phyloP scores from a whole-genome alignment of 2,797 vertebrate genomes.

The Alcedo quadribrachys region DNA sequence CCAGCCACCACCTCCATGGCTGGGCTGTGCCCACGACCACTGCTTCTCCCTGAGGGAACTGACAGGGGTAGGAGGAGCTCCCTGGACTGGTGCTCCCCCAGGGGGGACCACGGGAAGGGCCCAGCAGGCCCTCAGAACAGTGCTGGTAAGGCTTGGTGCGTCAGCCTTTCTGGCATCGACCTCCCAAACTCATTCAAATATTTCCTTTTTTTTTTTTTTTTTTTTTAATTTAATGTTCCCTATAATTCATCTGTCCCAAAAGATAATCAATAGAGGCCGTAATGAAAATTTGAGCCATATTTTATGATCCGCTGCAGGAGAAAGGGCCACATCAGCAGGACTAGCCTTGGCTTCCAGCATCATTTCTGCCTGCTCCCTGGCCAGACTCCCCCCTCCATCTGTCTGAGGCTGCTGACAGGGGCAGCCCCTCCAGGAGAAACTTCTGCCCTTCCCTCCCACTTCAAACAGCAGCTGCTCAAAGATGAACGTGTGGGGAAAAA shows the following conservation, averaged over 20 bases:
- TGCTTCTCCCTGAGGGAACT: background rate
- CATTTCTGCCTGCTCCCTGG: conserved; percentile 47
- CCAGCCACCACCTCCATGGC: background rate
- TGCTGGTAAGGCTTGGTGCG: conserved; percentile 59
- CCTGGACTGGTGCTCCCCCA: background rate
- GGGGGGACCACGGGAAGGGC: background rate
- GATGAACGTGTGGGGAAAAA: background rate
- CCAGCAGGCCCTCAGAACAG: background rate
- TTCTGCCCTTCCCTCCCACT: background rate
- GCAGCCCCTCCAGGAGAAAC: background rate
- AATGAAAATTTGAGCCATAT: conserved; percentile 99
- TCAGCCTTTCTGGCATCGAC: conserved; percentile 90
- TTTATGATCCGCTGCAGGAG: conserved; percentile 92
- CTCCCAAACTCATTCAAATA: conserved; percentile 98
- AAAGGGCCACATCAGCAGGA: conserved; percentile 96
- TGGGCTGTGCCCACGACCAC: background rate
- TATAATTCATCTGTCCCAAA: conserved; percentile 99
- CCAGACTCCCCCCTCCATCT: background rate
- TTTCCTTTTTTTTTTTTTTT: conserved; percentile 85
- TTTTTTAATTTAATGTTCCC: conserved; percentile 98
- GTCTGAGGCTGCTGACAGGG: background rate
- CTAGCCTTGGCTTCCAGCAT: conserved; percentile 82
- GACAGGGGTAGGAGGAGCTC: background rate
- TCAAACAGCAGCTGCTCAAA: background rate
- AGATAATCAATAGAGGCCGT: conserved; percentile 99